A percentile compares a stretch with the other conserved stretches of the same genome.
Evolutionary conservation across 2,888 invertebrate species (phyloP).

Genomic region (Lithophane semibrunnea): DNA sequence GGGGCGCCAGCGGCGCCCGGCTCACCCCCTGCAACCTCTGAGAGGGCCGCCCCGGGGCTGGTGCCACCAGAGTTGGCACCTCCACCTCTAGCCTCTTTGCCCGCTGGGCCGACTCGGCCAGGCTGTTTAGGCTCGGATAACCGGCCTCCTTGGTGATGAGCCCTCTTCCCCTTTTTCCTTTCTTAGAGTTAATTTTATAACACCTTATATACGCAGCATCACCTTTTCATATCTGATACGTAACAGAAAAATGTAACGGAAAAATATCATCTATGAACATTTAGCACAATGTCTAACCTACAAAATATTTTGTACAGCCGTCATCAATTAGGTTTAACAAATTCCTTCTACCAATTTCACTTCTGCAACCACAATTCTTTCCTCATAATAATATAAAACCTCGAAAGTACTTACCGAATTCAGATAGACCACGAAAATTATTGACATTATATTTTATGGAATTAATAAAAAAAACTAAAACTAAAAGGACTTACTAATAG

Average conservation of each 20-base stretch:
- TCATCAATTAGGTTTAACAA: not conserved
- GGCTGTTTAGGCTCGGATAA: no score
- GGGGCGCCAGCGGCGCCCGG: no score
- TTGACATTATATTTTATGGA: no score
- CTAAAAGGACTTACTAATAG: no score
- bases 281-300: slow-evolving; percentile 9
- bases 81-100: no score
- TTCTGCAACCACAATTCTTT: slow-evolving; percentile 2
- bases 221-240: slow-evolving; percentile 7
- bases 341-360: slow-evolving; percentile 3
- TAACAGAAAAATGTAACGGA: slow-evolving; percentile 11
- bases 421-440: slow-evolving; percentile 8
- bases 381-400: slow-evolving; percentile 1
- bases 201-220: slow-evolving; percentile 1
- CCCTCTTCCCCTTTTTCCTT: not conserved
- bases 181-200: not conserved
- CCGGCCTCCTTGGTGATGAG: no score
- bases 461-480: no score
- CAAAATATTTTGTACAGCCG: not conserved
- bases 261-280: slow-evolving; percentile 6
- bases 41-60: no score
- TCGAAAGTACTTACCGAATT: slow-evolving; percentile 7
- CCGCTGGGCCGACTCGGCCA: no score
- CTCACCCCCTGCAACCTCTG: no score
- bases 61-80: no score